Conservation (phyloP, 1,140 invertebrate genomes). For the Papilio xuthus region DNA sequence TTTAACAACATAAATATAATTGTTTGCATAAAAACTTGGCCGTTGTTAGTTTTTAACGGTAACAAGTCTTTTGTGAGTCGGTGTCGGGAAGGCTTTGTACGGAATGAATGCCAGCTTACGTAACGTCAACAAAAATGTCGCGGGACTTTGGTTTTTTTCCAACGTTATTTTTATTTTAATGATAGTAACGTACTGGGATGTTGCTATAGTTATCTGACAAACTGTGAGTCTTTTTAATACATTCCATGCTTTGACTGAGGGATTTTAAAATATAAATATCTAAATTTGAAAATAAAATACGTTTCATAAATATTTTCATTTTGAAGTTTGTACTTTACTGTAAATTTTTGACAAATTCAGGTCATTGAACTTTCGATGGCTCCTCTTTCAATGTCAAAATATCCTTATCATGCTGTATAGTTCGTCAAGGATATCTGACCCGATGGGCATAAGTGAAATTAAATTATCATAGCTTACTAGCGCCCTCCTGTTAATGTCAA, state of each 20-base stretch:
- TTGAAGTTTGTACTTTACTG: not conserved
- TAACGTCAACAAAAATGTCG: constrained; percentile 15
- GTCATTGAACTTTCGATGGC: no score
- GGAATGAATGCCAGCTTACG: not conserved
- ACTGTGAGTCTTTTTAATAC: not conserved
- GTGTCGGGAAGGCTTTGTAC: not conserved
- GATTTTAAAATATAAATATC: not conserved
- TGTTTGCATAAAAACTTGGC: constrained; percentile 18
- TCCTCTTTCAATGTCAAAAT: no score
- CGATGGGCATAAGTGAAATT: no score
- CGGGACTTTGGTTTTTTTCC: not conserved
- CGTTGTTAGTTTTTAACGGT: constrained; percentile 4
- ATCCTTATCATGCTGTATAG: no score
- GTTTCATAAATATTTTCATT: not conserved
- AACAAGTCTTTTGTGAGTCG: not conserved
- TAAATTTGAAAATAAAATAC: not conserved
- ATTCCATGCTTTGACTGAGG: not conserved
- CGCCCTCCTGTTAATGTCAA: no score
- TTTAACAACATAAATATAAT: not conserved
- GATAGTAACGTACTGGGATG: not conserved
- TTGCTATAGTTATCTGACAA: not conserved
- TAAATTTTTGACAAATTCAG: no score
- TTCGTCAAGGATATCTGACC: no score
- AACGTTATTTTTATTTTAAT: not conserved
- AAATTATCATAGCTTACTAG: no score